Conservation (phyloP, 2,797 vertebrate species). For the Malacoraja senta region DNA sequence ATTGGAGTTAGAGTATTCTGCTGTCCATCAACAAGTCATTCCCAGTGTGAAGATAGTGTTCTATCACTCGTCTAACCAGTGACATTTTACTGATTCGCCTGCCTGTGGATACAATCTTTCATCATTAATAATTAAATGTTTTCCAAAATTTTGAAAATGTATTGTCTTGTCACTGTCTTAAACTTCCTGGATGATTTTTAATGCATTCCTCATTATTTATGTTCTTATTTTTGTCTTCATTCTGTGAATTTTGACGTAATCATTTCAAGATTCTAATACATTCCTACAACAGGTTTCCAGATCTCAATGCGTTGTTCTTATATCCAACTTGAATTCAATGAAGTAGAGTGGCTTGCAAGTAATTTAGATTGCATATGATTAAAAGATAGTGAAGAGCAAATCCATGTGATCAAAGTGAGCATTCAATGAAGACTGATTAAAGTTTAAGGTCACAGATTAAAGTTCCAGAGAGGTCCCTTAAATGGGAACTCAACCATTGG, state of each 20-base stretch:
- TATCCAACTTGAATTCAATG: not conserved
- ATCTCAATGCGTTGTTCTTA: not conserved
- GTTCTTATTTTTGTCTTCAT: not conserved
- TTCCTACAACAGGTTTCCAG: not conserved
- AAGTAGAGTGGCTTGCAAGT: not conserved
- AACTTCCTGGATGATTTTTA: not conserved
- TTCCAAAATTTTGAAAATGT: not conserved
- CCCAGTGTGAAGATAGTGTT: not conserved
- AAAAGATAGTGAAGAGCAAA: not conserved
- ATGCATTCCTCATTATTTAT: not conserved
- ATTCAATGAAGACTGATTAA: not conserved
- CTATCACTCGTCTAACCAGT: not conserved
- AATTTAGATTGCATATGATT: not conserved
- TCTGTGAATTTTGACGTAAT: not conserved
- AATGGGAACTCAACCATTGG: not conserved
- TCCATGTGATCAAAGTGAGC: not conserved
- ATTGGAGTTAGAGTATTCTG: not conserved
- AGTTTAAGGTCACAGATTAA: not conserved
- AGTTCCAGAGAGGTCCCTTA: not conserved
- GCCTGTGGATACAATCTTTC: not conserved
- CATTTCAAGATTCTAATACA: not conserved
- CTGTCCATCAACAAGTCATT: not conserved
- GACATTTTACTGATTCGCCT: not conserved
- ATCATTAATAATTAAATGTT: not conserved
- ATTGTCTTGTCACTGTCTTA: not conserved